Evolutionary conservation across 2,797 vertebrate species (phyloP).

Genomic region (Coregonus suidteri): DNA sequence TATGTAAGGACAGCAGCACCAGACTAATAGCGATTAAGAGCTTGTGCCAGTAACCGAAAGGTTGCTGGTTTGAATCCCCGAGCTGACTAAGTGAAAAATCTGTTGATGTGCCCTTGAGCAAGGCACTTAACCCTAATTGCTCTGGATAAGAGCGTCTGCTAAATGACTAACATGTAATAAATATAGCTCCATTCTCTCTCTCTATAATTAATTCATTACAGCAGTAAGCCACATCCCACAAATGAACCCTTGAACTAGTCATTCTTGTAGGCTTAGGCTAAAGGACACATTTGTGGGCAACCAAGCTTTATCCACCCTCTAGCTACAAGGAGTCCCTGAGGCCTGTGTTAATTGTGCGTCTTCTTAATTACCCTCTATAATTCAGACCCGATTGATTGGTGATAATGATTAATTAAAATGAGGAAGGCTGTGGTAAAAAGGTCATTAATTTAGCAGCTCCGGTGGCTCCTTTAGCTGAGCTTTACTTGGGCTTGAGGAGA

Average conservation of each 20-base stretch:
- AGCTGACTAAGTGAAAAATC: no score
- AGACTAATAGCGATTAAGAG: no score
- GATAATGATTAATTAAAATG: constrained; percentile 46
- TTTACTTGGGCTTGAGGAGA: constrained; percentile 6
- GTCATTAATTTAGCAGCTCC: constrained; percentile 28
- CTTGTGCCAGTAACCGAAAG: no score
- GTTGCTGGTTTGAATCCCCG: no score
- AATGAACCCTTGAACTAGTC: neutral
- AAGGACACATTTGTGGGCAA: neutral
- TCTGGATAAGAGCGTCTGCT: neutral
- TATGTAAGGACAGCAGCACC: no score
- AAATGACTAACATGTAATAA: no score
- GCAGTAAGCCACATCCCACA: neutral
- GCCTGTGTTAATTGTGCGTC: constrained; percentile 32
- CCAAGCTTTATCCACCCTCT: constrained; percentile 1
- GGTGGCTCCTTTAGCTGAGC: constrained; percentile 21
- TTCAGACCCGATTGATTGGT: constrained; percentile 40
- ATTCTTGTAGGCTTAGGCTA: neutral
- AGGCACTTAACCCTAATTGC: no score
- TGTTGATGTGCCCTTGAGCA: no score
- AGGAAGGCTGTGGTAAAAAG: constrained; percentile 30
- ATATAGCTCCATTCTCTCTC: no score
- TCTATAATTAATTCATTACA: no score
- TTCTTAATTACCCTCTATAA: constrained; percentile 50
- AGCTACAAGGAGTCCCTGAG: neutral